Evolutionary conservation across 2,888 invertebrate genomes (phyloP), one percentile per base, ranked within the genome.

Genomic region (Shargacucullia verbasci): DNA sequence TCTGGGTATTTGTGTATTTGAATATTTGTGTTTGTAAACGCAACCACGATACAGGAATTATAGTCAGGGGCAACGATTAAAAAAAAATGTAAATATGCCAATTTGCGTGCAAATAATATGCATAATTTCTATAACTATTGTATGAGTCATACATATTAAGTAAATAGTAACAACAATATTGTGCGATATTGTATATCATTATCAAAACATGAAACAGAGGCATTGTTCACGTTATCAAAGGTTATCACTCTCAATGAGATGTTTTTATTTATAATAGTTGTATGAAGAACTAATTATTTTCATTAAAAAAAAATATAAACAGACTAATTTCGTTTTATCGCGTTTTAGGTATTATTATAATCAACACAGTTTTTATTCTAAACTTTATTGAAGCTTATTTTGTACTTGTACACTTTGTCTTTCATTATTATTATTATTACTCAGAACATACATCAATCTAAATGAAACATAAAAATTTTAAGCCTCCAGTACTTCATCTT

Each of bases 211-310:
- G 8, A 38, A 48, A 67, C 59, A 38, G 46, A 7, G 45, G 52
- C 60, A 49, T 66, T 73, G 64, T 58, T 50, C 15, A 14, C 41
- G 60, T 69, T 76, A 74, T 72, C 76, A 13, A 15, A 63, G 76
- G 68, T 73, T 75, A 73, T 73, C 76, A 58, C 14, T 34, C 14
- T 25, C 50, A 39, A 27, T 39, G 46, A 37, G 37, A 27, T 40
- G 12, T 46, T 31, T 14, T 2, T 40, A 31, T 41, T 27, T 33
- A 40, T 41, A 33, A 34, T 35, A 63, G 52, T 15, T 33, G 1
- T 35, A 48, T 35, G 46, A 53, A 40, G 7, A 53, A 47, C 27
- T 34, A 38, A 38, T 56, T 50, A n/a, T 38, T 48, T 62, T 52
- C 37, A 20, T 35, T 5, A 27, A 4, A 45, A 34, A 44, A n/a